Base-by-base conservation (phyloP, 2,113 vertebrate species). In the Callaeas wilsoni region DNA sequence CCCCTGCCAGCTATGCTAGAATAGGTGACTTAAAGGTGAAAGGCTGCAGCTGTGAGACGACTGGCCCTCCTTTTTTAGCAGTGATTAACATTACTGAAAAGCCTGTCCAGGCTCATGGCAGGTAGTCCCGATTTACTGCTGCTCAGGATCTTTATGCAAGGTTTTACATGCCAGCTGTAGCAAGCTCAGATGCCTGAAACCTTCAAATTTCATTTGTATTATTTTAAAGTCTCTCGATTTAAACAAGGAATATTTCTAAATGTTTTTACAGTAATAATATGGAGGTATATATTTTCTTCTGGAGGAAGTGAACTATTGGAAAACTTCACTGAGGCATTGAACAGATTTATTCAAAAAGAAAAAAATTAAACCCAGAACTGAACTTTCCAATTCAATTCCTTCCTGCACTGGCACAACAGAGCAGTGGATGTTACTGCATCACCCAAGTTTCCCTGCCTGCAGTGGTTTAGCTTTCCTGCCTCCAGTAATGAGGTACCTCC, bases 381-480 rank as follows among this genome's bases (percentile, higher is more conserved):
- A 78, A 64, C 41, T 74, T 84, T 37, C 13, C 63, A 67, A 62
- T 23, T 42, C 23, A 12, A 5, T 75, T 69, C 87, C 64, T 94
- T 91, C 70, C 60, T 83, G 25, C 18, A 17, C 56, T 86, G 82
- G 64, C 77, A 78, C 27, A 73, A 84, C 39, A 83, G 64, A 69
- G 47, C 46, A 35, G 65, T 23, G 12, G 39, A 75, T 62, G 84
- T 62, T 94, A 22, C 77, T 73, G 75, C 84, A 87, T 59, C 67
- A 33, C 76, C 92, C 84, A 62, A 32, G 23, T 57, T 84, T 92
- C 76, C 57, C 71, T 86, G 94, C 53, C 79, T 95, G 93, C 87
- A 83, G 89, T 91, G 82, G 65, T 80, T 91, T 95, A 92, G 78
- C 55, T 57, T 64, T 52, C 53, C 64, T 84, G 94, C 70, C 94